These are phyloP conservation scores for Agrochola circellaris DNA, from an alignment of 2,888 invertebrate genomes.

Conservation along the genomic window DNA sequence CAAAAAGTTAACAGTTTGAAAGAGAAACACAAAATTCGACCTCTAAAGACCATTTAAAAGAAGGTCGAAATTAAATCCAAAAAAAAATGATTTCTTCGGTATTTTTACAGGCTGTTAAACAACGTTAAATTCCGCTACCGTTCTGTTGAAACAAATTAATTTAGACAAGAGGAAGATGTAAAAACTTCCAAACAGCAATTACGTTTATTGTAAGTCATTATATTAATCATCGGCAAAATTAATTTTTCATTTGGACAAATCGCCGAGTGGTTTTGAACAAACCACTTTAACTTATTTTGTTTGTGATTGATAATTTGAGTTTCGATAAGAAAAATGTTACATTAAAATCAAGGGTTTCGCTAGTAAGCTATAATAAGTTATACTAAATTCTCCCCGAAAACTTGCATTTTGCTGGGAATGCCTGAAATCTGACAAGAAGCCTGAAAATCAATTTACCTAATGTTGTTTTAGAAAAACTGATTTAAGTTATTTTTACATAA, in stretches of 20 bases:
- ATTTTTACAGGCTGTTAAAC: conserved; percentile 60
- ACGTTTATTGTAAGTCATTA: conserved; percentile 89
- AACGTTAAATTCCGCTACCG: conserved; percentile 70
- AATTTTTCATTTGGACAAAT: conserved; percentile 91
- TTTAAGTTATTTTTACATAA: no score
- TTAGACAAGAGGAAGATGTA: conserved; percentile 89
- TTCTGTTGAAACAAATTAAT: conserved; percentile 86
- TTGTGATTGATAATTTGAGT: conserved; percentile 84
- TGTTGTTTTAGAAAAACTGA: no score
- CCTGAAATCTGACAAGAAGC: no score
- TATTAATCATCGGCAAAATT: conserved; percentile 90
- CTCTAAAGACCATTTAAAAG: conserved; percentile 18
- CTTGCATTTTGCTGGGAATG: no score
- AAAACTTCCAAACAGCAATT: conserved; percentile 90
- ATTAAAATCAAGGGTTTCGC: conserved; percentile 11
- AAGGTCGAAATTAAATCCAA: conserved; percentile 28
- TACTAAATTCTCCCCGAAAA: no score
- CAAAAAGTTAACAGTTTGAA: conserved; percentile 2
- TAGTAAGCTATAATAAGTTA: neutral
- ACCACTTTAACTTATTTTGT: conserved; percentile 86
- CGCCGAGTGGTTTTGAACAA: conserved; percentile 84
- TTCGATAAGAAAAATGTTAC: conserved; percentile 76
- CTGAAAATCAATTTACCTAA: no score
- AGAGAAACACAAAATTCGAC: conserved; percentile 7
- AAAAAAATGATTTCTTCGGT: conserved; percentile 27